A percentile compares a stretch with the other conserved stretches of the same genome.
Conservation (phyloP, 2,797 vertebrate genomes). For the Malacoctenus gilli region DNA sequence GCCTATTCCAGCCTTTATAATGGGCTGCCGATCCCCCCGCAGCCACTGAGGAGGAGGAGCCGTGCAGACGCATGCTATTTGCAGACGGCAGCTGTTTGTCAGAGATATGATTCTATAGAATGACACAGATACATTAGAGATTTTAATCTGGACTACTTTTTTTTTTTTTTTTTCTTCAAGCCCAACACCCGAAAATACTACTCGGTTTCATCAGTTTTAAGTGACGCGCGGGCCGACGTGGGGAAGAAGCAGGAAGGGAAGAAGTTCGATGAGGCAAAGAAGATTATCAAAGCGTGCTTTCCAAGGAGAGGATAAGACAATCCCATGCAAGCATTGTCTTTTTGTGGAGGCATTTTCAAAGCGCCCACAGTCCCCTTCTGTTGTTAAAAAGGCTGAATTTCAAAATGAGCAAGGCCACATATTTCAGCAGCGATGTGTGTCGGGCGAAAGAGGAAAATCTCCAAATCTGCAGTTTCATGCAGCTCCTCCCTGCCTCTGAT, state of each 20-base stretch:
- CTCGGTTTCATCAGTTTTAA: slow-evolving; percentile 49
- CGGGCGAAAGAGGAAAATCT: slow-evolving; percentile 57
- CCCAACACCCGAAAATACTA: slow-evolving; percentile 39
- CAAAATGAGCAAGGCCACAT: slow-evolving; percentile 41
- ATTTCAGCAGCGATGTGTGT: slow-evolving; percentile 55
- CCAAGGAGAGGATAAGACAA: slow-evolving; percentile 50
- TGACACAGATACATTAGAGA: slow-evolving; percentile 64
- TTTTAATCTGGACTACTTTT: slow-evolving; percentile 68
- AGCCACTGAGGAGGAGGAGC: slow-evolving; percentile 39
- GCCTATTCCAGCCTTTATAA: slow-evolving; percentile 67
- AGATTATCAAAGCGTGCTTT: slow-evolving; percentile 63
- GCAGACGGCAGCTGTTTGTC: slow-evolving; percentile 72
- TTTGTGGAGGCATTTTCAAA: slow-evolving; percentile 48
- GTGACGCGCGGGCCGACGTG: slow-evolving; percentile 36
- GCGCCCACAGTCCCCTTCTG: slow-evolving; percentile 20
- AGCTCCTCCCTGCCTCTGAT: slow-evolving; percentile 65
- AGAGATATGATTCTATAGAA: slow-evolving; percentile 72
- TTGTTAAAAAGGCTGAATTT: slow-evolving; percentile 49
- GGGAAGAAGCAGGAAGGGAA: slow-evolving; percentile 17
- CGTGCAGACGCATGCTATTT: slow-evolving; percentile 59
- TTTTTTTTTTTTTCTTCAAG: too few relatives aligned
- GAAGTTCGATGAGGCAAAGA: slow-evolving; percentile 42
- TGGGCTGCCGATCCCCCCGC: slow-evolving; percentile 59
- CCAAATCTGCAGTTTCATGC: slow-evolving; percentile 67
- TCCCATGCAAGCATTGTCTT: slow-evolving; percentile 53